Base-by-base conservation (phyloP, 1,140 invertebrate species). In the Ctenoplectra terminalis region DNA sequence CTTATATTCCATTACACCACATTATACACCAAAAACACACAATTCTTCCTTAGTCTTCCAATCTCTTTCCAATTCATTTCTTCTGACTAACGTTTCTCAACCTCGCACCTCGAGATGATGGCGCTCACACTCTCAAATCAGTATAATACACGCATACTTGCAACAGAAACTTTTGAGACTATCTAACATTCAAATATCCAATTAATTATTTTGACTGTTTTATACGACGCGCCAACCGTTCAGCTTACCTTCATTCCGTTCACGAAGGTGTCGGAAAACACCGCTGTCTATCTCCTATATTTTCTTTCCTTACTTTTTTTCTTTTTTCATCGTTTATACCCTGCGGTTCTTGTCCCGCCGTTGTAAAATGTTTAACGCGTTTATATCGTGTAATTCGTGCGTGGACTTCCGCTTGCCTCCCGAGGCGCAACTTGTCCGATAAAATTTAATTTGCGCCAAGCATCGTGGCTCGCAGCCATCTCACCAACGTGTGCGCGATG, bases 381-480 rank as follows among this genome's bases (percentile, higher is more conserved):
- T 84, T 72, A 78, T 77, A 40, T 64, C 26, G 50, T 60, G 61
- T 84, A 85, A 84, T 85, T 85, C 78, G 54, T 31, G 56, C 48
- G 29, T 40, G 29, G 56, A 64, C 75, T 37, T 67, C 52, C 70
- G 46, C n/a, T 63, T 26, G 40, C 52, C 63, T 40, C 40, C 31
- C 9, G 71, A 17, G 66, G 46, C 60, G 50, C 43, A 80, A 81
- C 70, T 87, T 87, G 60, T 9, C 81, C 81, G 56, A 86, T 87
- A 81, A 87, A 87, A 87, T 87, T 87, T 86, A 86, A 87, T 87
- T 87, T 83, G 80, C 58, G 8, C 64, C 23, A 76, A 67, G 79
- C 78, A 78, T 56, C 56, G 34, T n/a, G 75, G 37, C 37, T 64
- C 40, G 50, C 54, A 70, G n/a, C 34, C 67, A 43, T 56, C n/a